Base-by-base conservation (phyloP, 1,140 invertebrate genomes). In the Teleopsis dalmanni region DNA sequence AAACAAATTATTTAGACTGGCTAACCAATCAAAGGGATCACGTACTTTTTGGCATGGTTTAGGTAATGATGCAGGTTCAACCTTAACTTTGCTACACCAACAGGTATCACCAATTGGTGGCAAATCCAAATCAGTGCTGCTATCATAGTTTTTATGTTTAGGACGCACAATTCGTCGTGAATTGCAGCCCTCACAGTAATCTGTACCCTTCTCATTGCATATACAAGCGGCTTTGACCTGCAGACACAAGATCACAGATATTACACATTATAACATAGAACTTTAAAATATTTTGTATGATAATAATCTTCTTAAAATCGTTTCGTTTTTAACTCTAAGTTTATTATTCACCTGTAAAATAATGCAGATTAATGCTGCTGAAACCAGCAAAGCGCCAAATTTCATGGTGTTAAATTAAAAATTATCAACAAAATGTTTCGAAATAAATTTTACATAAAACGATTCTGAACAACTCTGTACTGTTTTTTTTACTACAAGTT, bases 191-290 rank as follows among this genome's bases (percentile, higher is more conserved):
- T 52, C 48, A 51, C 65, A 69, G 47, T 49, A 57, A 42, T 69
- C 65, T 2, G 52, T 45, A 19, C 65, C 75, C 63, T 54, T 76
- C 58, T 50, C 73, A 56, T 51, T 58, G 62, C 62, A 73, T 48
- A 69, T 55, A 22, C 63, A 66, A 21, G 57, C 61, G 8, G 57
- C 60, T 22, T 59, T 31, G 0, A 62, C 25, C 44, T 70, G 52
- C 3, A 19, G 6, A 16, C 16, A 33, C 2, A 23, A 40, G 18
- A 6, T 19, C 4, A 16, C 19, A 38, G 5, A 21, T 11, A 38
- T 34, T 11, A 34, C 13, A 11, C 33, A 16, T 3, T 11, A n/a
- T n/a, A n/a, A n/a, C n/a, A n/a, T n/a, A n/a, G n/a, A n/a, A n/a
- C n/a, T n/a, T n/a, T n/a, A n/a, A n/a, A n/a, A n/a, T n/a, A n/a